phyloP scores from a whole-genome alignment of 2,888 invertebrate genomes.

The Acronicta psi region DNA sequence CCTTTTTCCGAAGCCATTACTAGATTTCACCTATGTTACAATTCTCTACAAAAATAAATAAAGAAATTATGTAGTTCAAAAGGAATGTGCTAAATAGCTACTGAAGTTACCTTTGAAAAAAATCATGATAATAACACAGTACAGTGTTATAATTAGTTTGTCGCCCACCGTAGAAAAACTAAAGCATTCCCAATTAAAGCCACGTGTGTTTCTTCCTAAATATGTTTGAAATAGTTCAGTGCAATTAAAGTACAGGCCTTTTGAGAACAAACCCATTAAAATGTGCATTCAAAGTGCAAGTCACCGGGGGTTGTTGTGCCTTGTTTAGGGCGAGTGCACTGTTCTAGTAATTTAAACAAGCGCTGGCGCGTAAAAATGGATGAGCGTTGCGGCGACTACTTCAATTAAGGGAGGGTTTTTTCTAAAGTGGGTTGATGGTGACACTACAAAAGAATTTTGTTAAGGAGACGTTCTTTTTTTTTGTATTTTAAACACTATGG shows the following conservation, averaged over 20 bases:
- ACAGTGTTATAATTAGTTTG: background rate
- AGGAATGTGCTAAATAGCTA: too few species aligned
- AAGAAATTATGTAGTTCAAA: too few species aligned
- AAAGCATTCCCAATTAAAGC: slow-evolving; percentile 37
- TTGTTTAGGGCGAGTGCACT: slow-evolving; percentile 67
- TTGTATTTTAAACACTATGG: background rate
- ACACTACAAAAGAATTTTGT: slow-evolving; percentile 38
- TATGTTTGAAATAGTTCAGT: slow-evolving; percentile 63
- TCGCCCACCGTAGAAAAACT: slow-evolving; percentile 2
- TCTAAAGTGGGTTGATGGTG: slow-evolving; percentile 40
- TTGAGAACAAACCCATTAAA: slow-evolving; percentile 79
- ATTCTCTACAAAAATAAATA: too few species aligned
- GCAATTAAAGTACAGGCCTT: slow-evolving; percentile 69
- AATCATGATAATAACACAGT: too few species aligned
- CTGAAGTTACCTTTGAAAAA: too few species aligned
- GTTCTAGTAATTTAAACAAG: slow-evolving; percentile 80
- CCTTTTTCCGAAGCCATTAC: too few species aligned
- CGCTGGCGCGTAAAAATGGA: slow-evolving; percentile 81
- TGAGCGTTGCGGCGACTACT: slow-evolving; percentile 66
- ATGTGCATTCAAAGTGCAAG: slow-evolving; percentile 85
- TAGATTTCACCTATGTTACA: too few species aligned
- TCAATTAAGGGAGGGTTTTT: slow-evolving; percentile 67
- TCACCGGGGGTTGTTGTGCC: slow-evolving; percentile 73
- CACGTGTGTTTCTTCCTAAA: slow-evolving; percentile 46
- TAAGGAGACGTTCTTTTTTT: slow-evolving; percentile 7